Conservation (phyloP, 2,888 invertebrate species). For the Tupiocoris notatus region DNA sequence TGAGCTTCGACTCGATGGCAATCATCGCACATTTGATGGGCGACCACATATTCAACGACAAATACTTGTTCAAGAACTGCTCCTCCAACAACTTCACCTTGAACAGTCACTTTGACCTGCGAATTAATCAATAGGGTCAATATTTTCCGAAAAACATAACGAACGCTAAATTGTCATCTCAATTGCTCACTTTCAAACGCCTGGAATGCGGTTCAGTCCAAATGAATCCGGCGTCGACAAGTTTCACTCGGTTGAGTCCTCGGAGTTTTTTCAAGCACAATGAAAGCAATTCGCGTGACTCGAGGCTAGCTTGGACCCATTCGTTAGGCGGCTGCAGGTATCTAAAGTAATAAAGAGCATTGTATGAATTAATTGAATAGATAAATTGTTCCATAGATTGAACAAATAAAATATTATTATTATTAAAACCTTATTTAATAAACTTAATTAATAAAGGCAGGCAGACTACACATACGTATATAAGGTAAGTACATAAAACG, state of each 20-base stretch:
- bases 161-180: too few species aligned
- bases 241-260: conserved; percentile 81
- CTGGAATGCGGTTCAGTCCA: conserved; percentile 99
- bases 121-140: too few species aligned
- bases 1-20: conserved; percentile 97
- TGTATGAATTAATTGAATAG: too few species aligned
- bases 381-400: too few species aligned
- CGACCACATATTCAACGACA: conserved; percentile 87
- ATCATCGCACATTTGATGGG: conserved; percentile 94
- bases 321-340: conserved; percentile 90
- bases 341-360: conserved; percentile 55
- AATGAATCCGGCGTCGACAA: conserved; percentile 93
- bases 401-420: too few species aligned
- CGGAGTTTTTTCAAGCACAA: conserved; percentile 91
- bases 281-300: conserved; percentile 84
- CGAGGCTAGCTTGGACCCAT: conserved; percentile 82
- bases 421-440: too few species aligned
- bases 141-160: too few species aligned
- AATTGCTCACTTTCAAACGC: conserved; percentile 87
- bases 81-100: conserved; percentile 90
- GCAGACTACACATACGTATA: too few species aligned
- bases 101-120: conserved; percentile 84
- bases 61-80: conserved; percentile 92
- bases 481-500: too few species aligned
- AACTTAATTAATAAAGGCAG: too few species aligned